Evolutionary conservation across 2,113 vertebrate species (phyloP), one percentile per base, ranked within the genome.

Genomic region (Aegotheles bennettii): DNA sequence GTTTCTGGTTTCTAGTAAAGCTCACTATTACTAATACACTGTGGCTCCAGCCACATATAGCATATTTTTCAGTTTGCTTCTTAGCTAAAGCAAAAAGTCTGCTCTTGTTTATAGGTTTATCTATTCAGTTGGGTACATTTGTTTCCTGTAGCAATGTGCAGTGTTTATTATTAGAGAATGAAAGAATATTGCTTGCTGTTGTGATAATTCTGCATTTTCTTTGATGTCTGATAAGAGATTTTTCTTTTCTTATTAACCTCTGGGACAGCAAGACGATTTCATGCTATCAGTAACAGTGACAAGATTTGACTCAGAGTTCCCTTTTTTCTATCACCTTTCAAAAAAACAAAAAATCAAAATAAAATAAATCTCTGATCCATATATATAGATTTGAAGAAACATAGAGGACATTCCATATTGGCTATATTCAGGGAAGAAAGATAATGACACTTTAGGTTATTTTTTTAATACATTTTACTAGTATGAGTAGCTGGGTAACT

Each of bases 131-230:
- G 64, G 50, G 67, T 90, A 86, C 47, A 76, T 89, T 93, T 95
- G 71, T 93, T 97, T 97, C 93, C 91, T 96, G 90, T 95, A 94
- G 71, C 84, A 93, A 89, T 8, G 4, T 93, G 61, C 61, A 74
- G 64, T 65, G 75, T 80, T 93, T 93, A 84, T 95, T 89, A 90
- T 82, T 93, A 84, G n/a, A 90, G 53, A 93, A 95, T 93, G 82
- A 95, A 94, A 93, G 45, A 95, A 90, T 94, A 93, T 68, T 94
- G 74, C 71, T 96, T 91, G 68, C 81, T 91, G 84, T 88, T 95
- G 84, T 91, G 92, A 94, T 88, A 95, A 94, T 90, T 92, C 84
- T 97, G 42, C 54, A 76, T 94, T 96, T 96, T 94, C 82, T 96
- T 92, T 97, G 87, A 93, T 94, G 75, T 56, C 33, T 89, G 93